Evolutionary conservation across 2,888 invertebrate genomes (phyloP).

Genomic region (Himalopsyche anomala): DNA sequence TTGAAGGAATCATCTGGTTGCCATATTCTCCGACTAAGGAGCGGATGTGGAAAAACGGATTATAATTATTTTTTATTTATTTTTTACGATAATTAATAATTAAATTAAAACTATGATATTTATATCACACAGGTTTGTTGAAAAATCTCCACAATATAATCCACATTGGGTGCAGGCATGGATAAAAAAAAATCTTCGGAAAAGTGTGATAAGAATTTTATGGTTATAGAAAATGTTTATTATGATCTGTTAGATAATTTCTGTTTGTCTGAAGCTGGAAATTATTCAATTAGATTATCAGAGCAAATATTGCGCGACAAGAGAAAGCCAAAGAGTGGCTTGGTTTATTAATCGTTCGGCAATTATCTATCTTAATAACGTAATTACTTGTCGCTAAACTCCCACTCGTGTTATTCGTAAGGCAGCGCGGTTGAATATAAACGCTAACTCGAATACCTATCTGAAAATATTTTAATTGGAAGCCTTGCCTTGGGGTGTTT

Average conservation of each 20-base stretch:
- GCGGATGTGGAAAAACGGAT: too few relatives aligned
- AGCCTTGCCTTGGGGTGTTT: background rate
- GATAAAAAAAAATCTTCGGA: too few relatives aligned
- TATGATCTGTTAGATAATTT: background rate
- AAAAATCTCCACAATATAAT: too few relatives aligned
- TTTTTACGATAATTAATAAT: too few relatives aligned
- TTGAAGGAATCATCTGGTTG: too few relatives aligned
- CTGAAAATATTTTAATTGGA: slow-evolving; percentile 18
- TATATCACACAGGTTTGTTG: too few relatives aligned
- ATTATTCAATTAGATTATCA: background rate
- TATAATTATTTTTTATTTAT: too few relatives aligned
- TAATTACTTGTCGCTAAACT: slow-evolving; percentile 22
- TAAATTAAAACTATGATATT: too few relatives aligned
- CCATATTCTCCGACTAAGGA: too few relatives aligned
- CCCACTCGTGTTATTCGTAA: background rate
- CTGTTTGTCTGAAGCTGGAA: background rate
- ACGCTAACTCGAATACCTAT: background rate
- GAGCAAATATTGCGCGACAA: background rate
- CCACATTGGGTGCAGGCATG: too few relatives aligned
- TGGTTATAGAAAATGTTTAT: background rate
- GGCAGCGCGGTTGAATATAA: background rate
- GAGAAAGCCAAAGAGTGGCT: background rate
- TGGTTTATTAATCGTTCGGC: background rate
- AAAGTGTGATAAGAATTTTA: too few relatives aligned
- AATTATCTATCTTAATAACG: slow-evolving; percentile 6